A percentile compares a stretch with the other conserved stretches of the same genome.
Evolutionary conservation across 2,113 vertebrate genomes (phyloP).

Genomic region (Arvicanthis niloticus): DNA sequence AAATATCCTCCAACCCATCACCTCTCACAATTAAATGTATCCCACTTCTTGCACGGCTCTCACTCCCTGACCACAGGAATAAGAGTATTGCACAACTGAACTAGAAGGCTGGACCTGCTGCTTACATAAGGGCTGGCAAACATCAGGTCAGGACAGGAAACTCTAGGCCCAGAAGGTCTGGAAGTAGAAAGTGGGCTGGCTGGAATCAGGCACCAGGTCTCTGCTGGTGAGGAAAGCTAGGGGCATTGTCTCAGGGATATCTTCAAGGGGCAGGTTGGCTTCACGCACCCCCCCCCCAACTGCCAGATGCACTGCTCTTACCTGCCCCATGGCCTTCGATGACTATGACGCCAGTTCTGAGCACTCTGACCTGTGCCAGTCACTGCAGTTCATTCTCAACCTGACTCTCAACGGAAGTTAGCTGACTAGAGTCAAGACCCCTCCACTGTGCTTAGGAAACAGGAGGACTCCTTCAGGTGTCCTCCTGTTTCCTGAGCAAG

Average conservation of each 20-base stretch:
- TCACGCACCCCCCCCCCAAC: too few relatives aligned
- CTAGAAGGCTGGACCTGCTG: not conserved
- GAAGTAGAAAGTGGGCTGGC: not conserved
- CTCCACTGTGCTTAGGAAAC: too few relatives aligned
- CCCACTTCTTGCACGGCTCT: not conserved
- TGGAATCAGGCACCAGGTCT: not conserved
- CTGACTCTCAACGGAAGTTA: too few relatives aligned
- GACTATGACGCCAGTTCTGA: not conserved
- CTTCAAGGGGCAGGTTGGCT: not conserved
- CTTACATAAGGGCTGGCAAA: not conserved
- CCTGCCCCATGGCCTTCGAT: too few relatives aligned
- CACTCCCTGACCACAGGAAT: not conserved
- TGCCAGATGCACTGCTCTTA: too few relatives aligned
- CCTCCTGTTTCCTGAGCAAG: too few relatives aligned
- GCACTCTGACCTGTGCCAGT: not conserved
- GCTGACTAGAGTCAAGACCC: not conserved
- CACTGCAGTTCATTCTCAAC: too few relatives aligned
- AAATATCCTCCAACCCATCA: not conserved
- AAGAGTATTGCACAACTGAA: not conserved
- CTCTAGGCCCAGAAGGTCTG: not conserved
- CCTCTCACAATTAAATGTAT: too few relatives aligned
- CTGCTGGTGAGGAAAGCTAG: not conserved
- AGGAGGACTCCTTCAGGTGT: too few relatives aligned
- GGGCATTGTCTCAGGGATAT: fast-evolving
- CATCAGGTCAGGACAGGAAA: not conserved